phyloP scores from a whole-genome alignment of 2,888 invertebrate species.

The Leptodirus hochenwartii region DNA sequence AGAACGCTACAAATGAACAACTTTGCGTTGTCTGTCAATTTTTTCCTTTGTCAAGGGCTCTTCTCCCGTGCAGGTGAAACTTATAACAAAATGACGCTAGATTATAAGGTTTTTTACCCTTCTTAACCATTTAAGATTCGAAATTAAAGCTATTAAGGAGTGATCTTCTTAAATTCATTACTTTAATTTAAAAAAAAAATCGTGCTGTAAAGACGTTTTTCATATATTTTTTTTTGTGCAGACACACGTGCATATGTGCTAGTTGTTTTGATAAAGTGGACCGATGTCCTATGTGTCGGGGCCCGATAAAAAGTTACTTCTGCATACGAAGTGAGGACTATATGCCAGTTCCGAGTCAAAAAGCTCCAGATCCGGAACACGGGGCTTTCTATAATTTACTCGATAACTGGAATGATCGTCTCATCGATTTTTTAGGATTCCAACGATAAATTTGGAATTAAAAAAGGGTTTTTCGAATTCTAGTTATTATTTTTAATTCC shows the following conservation, averaged over 20 bases:
- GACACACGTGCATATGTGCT: conserved; percentile 73
- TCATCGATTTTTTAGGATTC: conserved; percentile 58
- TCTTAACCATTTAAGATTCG: background rate
- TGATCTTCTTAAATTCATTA: too few species aligned
- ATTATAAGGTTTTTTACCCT: too few species aligned
- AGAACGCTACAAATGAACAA: conserved; percentile 39
- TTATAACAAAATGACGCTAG: too few species aligned
- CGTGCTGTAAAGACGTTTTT: too few species aligned
- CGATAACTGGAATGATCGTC: conserved; percentile 49
- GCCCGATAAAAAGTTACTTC: conserved; percentile 68
- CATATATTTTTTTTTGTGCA: too few species aligned
- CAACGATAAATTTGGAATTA: conserved; percentile 29
- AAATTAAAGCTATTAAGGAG: too few species aligned
- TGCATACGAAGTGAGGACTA: conserved; percentile 65
- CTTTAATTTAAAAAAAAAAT: too few species aligned
- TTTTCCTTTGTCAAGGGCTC: conserved; percentile 55
- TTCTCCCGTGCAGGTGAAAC: conserved; percentile 54
- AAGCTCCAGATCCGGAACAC: conserved; percentile 17
- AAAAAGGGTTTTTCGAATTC: too few species aligned
- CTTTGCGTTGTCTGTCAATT: conserved; percentile 71
- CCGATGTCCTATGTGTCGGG: conserved; percentile 75
- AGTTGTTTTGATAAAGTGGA: conserved; percentile 64
- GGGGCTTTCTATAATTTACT: conserved; percentile 30
- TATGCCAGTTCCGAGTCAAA: conserved; percentile 33
- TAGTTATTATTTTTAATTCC: too few species aligned